A percentile compares a stretch with the other conserved stretches of the same genome.
phyloP scores from a whole-genome alignment of 1,140 invertebrate species.

The Papilio polytes region DNA sequence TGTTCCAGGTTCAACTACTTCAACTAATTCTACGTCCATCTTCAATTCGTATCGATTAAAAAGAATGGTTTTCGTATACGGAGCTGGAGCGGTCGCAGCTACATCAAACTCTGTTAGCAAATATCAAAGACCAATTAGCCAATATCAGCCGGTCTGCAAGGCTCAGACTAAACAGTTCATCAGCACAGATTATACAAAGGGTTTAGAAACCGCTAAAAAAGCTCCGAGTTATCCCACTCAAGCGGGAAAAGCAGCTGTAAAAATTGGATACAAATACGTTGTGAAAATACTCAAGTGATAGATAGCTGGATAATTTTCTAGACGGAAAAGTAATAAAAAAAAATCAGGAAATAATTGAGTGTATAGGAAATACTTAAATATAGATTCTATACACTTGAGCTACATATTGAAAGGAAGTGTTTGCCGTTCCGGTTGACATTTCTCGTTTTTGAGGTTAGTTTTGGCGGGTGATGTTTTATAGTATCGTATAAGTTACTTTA shows the following conservation, averaged over 20 bases:
- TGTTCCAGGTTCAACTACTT: constrained; percentile 41
- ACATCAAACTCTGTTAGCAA: constrained; percentile 1
- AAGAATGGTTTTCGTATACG: constrained; percentile 30
- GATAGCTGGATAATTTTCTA: background rate
- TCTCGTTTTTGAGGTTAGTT: background rate
- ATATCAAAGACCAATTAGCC: constrained; percentile 18
- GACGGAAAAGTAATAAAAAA: background rate
- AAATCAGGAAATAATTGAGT: background rate
- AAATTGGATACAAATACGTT: constrained; percentile 25
- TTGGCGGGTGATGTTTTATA: background rate
- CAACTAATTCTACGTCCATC: background rate
- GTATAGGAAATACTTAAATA: background rate
- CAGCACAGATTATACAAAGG: background rate
- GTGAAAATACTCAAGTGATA: constrained; percentile 25
- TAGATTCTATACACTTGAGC: background rate
- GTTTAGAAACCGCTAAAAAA: background rate
- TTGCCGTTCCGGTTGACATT: background rate
- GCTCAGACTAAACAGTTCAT: background rate
- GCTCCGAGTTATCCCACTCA: background rate
- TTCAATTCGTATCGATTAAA: constrained; percentile 44
- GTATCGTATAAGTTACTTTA: background rate
- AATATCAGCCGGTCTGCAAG: background rate
- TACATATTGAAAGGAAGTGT: background rate
- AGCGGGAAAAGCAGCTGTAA: constrained; percentile 10
- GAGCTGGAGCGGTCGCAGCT: constrained; percentile 13